Evolutionary conservation across 1,140 invertebrate species (phyloP).

Genomic region (Aphidius gifuensis): DNA sequence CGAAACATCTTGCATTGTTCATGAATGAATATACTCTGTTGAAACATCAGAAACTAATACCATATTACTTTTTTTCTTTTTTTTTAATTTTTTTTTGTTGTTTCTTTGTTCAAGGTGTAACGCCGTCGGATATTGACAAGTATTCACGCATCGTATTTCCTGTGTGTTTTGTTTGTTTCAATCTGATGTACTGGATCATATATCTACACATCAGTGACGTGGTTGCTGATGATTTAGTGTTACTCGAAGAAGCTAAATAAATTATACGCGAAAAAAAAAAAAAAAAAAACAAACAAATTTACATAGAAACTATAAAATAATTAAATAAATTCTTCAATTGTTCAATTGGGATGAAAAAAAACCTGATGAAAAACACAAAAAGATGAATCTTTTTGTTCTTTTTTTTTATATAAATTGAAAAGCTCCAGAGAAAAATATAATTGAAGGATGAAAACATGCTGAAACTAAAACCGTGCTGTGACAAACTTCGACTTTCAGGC

Average conservation of each 20-base stretch:
- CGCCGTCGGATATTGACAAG: slow-evolving; percentile 94
- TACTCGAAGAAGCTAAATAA: slow-evolving; percentile 78
- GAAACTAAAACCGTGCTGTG: slow-evolving; percentile 32
- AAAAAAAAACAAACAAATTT: slow-evolving; percentile 16
- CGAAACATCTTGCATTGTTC: slow-evolving; percentile 9
- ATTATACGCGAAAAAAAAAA: slow-evolving; percentile 11
- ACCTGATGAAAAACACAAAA: slow-evolving; percentile 3
- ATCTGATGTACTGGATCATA: slow-evolving; percentile 97
- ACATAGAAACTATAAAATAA: background rate
- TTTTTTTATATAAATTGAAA: slow-evolving; percentile 5
- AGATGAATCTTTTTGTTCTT: background rate
- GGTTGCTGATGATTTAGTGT: slow-evolving; percentile 86
- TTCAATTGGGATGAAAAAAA: background rate
- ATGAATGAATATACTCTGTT: too few relatives aligned
- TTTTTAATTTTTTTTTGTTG: background rate
- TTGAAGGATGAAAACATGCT: slow-evolving; percentile 9
- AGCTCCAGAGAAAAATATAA: background rate
- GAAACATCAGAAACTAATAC: slow-evolving; percentile 11
- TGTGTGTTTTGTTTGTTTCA: slow-evolving; percentile 95
- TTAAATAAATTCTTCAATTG: too few relatives aligned
- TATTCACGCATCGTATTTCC: slow-evolving; percentile 94
- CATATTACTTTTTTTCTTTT: background rate
- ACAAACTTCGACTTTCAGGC: slow-evolving; percentile 30
- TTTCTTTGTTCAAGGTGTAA: slow-evolving; percentile 63
- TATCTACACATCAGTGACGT: slow-evolving; percentile 94